Percentiles rank a stretch among this genome's conserved stretches.
phyloP scores from a whole-genome alignment of 2,797 vertebrate genomes.

The Notamacropus eugenii region DNA sequence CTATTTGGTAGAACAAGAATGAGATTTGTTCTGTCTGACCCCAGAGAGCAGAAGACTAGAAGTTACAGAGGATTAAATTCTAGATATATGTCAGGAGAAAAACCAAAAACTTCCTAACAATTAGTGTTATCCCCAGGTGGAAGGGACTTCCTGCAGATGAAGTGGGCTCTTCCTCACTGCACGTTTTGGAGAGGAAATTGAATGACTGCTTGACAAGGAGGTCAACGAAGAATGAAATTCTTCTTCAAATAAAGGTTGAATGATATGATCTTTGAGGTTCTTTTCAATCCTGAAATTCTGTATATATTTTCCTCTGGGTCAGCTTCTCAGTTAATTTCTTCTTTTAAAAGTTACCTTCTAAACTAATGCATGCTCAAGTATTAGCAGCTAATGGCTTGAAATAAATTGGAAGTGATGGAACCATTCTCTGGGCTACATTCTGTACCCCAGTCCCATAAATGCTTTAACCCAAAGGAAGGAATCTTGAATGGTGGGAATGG shows the following conservation, averaged over 20 bases:
- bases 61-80: not conserved
- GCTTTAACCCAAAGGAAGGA: not conserved
- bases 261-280: not conserved
- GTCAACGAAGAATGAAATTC: not conserved
- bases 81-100: not conserved
- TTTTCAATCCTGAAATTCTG: not conserved
- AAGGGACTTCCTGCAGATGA: not conserved
- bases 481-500: not conserved
- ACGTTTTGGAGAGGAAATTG: not conserved
- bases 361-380: not conserved
- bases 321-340: not conserved
- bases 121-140: not conserved
- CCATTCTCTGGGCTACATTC: not conserved
- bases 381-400: not conserved
- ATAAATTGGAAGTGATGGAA: not conserved
- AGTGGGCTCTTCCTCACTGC: not conserved
- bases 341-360: not conserved
- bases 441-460: not conserved
- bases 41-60: not conserved
- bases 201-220: not conserved
- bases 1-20: not conserved
- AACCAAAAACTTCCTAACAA: not conserved
- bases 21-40: not conserved
- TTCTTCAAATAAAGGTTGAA: not conserved
- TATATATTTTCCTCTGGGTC: not conserved